A percentile compares a stretch with the other conserved stretches of the same genome.
Conservation (phyloP, 2,113 vertebrate species). For the Pseudorhombus dupliciocellatus region DNA sequence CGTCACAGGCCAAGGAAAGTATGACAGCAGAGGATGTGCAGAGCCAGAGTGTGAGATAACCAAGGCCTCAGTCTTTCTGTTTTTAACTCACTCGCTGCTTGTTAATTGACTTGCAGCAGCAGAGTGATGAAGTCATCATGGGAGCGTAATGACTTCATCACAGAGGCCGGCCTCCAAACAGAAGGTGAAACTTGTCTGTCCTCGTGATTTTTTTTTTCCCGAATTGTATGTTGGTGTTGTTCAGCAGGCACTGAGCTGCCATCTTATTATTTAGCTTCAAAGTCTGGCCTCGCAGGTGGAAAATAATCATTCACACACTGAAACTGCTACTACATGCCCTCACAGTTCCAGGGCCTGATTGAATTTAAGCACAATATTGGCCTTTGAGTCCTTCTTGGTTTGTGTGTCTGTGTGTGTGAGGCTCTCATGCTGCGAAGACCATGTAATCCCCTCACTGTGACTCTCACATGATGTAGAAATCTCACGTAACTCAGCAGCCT, state of each 20-base stretch:
- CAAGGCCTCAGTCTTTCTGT: conserved; percentile 34
- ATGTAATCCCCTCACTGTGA: conserved; percentile 81
- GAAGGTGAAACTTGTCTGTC: conserved; percentile 8
- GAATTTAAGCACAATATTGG: too few relatives aligned
- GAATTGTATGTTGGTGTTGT: neutral
- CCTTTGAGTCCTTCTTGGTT: neutral
- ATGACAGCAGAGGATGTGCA: conserved; percentile 51
- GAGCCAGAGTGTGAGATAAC: conserved; percentile 63
- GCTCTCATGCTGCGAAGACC: conserved; percentile 37
- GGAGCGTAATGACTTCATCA: conserved; percentile 47
- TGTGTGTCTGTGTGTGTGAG: neutral
- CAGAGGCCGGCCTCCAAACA: neutral
- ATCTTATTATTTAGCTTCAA: too few relatives aligned
- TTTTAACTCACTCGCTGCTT: conserved; percentile 29
- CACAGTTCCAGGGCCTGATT: too few relatives aligned
- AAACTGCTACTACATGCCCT: too few relatives aligned
- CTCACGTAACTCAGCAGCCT: conserved; percentile 39
- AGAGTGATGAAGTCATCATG: too few relatives aligned
- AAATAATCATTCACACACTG: too few relatives aligned
- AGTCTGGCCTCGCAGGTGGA: neutral
- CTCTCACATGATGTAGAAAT: conserved; percentile 85
- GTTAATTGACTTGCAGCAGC: conserved; percentile 43
- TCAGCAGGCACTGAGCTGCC: neutral
- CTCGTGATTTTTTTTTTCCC: neutral
- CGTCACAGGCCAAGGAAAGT: conserved; percentile 65